Evolutionary conservation across 2,888 invertebrate species (phyloP).

Genomic region (Endomychus coccineus): DNA sequence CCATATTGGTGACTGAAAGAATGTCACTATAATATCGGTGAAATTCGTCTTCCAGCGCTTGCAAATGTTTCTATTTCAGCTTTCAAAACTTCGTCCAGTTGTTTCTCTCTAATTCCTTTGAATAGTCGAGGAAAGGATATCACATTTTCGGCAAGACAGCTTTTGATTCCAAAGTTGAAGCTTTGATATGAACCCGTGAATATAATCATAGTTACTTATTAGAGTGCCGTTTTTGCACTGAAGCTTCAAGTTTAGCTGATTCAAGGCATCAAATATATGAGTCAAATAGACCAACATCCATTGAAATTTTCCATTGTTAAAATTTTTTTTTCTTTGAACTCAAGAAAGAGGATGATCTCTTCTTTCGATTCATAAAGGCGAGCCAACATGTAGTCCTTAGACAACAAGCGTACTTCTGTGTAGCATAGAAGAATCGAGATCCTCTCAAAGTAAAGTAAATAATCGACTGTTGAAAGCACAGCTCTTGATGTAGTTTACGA

Average conservation of each 20-base stretch:
- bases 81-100: too few species aligned
- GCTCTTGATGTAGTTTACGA: constrained; percentile 9
- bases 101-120: too few species aligned
- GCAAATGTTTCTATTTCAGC: too few species aligned
- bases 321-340: constrained; percentile 1
- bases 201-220: constrained; percentile 1
- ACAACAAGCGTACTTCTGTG: constrained; percentile 9
- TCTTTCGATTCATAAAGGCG: constrained; percentile 7
- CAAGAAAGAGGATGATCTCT: constrained; percentile 8
- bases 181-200: constrained; percentile 4
- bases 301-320: constrained; percentile 5
- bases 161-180: constrained; percentile 2
- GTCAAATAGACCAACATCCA: constrained; percentile 9
- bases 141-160: background rate
- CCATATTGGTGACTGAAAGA: constrained; percentile 12
- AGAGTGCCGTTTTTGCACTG: constrained; percentile 1
- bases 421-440: constrained; percentile 8
- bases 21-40: constrained; percentile 10
- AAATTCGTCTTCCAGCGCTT: constrained; percentile 13
- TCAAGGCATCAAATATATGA: constrained; percentile 9
- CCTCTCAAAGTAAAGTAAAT: constrained; percentile 3
- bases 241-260: constrained; percentile 5
- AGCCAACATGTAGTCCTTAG: constrained; percentile 8
- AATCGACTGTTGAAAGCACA: constrained; percentile 1
- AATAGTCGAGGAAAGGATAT: background rate